Evolutionary conservation across 1,140 invertebrate species (phyloP).

Genomic region (Colletes latitarsis): DNA sequence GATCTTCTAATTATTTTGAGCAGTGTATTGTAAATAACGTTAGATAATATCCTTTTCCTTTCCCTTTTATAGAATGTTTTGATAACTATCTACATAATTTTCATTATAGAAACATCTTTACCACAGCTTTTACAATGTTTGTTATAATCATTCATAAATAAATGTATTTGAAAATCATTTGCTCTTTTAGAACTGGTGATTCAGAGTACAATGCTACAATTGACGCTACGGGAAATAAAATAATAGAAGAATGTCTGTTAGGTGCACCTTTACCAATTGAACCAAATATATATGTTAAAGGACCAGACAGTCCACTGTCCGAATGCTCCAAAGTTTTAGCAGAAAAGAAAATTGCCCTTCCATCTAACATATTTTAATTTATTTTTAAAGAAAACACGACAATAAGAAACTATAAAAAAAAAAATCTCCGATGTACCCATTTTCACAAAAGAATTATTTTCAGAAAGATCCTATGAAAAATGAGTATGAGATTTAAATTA

Average conservation of each 20-base stretch:
- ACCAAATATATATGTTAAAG: conserved; percentile 7
- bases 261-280: conserved; percentile 31
- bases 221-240: conserved; percentile 49
- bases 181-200: conserved; percentile 64
- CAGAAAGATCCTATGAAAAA: background rate
- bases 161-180: background rate
- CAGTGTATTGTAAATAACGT: background rate
- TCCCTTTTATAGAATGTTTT: background rate
- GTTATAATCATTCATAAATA: background rate
- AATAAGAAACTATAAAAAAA: background rate
- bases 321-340: conserved; percentile 27
- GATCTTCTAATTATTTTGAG: too few relatives aligned
- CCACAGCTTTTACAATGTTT: too few relatives aligned
- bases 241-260: conserved; percentile 45
- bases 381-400: too few relatives aligned
- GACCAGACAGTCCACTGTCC: conserved; percentile 7
- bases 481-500: background rate
- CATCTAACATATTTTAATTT: conserved; percentile 28
- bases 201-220: conserved; percentile 66
- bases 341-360: conserved; percentile 21
- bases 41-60: background rate
- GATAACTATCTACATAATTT: too few relatives aligned
- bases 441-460: background rate
- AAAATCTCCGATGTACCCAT: background rate
- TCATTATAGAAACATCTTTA: background rate